phyloP scores from a whole-genome alignment of 2,888 invertebrate genomes.

The Zhengitettix transpicula region DNA sequence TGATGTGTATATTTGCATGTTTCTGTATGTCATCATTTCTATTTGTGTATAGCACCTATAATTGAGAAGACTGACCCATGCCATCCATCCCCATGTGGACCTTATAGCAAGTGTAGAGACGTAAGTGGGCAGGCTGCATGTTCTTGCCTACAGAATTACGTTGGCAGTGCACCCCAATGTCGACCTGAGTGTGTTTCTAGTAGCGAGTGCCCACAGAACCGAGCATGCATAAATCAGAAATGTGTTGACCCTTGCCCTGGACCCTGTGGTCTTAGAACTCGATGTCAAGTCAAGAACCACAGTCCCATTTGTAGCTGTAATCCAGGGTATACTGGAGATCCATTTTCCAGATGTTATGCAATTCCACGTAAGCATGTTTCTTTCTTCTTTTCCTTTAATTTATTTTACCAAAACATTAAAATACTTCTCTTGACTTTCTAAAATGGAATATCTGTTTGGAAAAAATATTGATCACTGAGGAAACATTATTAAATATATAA shows the following conservation, averaged over 20 bases:
- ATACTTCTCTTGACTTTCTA: no score
- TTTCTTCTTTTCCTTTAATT: not conserved
- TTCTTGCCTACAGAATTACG: slow-evolving; percentile 46
- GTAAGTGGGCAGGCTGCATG: slow-evolving; percentile 52
- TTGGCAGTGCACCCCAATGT: slow-evolving; percentile 49
- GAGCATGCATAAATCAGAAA: slow-evolving; percentile 49
- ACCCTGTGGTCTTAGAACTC: slow-evolving; percentile 53
- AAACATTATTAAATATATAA: no score
- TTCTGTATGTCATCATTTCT: no score
- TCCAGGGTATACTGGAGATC: slow-evolving; percentile 58
- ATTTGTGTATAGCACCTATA: no score
- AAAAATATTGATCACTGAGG: no score
- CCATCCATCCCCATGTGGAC: slow-evolving; percentile 56
- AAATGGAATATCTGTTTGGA: no score
- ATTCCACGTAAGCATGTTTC: slow-evolving; percentile 13
- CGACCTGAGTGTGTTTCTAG: slow-evolving; percentile 56
- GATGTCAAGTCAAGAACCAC: slow-evolving; percentile 54
- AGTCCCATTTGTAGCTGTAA: slow-evolving; percentile 55
- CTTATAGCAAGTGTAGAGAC: slow-evolving; percentile 62
- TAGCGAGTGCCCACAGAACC: slow-evolving; percentile 47
- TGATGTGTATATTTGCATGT: no score
- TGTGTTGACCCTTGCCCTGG: slow-evolving; percentile 55
- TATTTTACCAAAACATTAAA: not conserved
- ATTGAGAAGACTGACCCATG: slow-evolving; percentile 30
- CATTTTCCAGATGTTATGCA: slow-evolving; percentile 48